phyloP scores from a whole-genome alignment of 1,140 invertebrate species.

The Brachionus paranguensis region DNA sequence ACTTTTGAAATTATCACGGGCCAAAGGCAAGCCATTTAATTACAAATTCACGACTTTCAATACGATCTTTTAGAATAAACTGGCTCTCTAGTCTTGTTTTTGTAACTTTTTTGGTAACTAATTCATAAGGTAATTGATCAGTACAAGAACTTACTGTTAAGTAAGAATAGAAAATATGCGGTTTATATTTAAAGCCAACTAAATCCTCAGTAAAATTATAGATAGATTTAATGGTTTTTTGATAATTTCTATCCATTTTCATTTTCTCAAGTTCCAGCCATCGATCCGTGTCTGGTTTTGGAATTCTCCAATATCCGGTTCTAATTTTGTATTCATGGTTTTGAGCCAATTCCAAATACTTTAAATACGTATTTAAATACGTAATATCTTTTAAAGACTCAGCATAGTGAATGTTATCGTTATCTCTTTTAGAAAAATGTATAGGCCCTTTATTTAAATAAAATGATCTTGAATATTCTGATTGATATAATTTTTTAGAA shows the following conservation, averaged over 20 bases:
- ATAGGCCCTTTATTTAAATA: background rate
- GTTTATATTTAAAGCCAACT: background rate
- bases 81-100: background rate
- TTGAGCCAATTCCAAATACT: no score
- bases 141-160: background rate
- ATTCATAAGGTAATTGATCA: background rate
- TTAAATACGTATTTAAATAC: no score
- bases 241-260: background rate
- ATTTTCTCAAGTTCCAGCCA: no score
- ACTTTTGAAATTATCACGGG: background rate
- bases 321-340: no score
- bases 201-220: background rate
- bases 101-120: background rate
- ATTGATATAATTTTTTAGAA: background rate
- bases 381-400: no score
- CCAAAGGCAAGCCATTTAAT: background rate
- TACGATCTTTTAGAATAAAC: background rate
- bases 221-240: background rate
- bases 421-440: no score
- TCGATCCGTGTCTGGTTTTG: no score
- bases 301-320: no score
- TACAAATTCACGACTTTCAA: background rate
- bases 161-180: background rate
- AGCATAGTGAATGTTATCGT: no score
- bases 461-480: background rate